Percentiles rank a stretch among this genome's conserved stretches.
These are phyloP conservation scores for Suncus etruscus DNA, from an alignment of 2,113 vertebrate species.

Conservation along the genomic window DNA sequence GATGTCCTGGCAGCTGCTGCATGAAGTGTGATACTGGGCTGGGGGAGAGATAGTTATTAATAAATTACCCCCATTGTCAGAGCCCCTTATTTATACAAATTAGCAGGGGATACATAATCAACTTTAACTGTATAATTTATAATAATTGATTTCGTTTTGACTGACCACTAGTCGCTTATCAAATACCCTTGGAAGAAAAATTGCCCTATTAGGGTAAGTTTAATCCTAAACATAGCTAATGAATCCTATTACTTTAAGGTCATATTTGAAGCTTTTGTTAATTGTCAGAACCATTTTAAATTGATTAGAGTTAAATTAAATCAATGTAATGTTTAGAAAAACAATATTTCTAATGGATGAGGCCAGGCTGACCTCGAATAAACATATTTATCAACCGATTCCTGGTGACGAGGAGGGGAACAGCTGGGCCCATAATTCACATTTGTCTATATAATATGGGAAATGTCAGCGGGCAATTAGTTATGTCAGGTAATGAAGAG, in stretches of 20 bases:
- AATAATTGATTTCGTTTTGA: slow-evolving; percentile 99
- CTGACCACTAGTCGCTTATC: slow-evolving; percentile 93
- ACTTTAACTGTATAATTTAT: slow-evolving; percentile 96
- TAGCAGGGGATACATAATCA: slow-evolving; percentile 95
- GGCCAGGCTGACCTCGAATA: slow-evolving; percentile 91
- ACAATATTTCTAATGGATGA: slow-evolving; percentile 99
- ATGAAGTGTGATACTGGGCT: slow-evolving; percentile 88
- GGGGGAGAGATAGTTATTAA: slow-evolving; percentile 97
- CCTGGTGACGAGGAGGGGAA: slow-evolving; percentile 86
- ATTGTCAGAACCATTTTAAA: slow-evolving; percentile 99
- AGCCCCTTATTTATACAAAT: slow-evolving; percentile 98
- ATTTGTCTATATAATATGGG: slow-evolving; percentile 95
- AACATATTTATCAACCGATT: slow-evolving; percentile 95
- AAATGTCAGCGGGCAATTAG: slow-evolving; percentile 97
- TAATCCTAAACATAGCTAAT: slow-evolving; percentile 99
- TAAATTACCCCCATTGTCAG: slow-evolving; percentile 94
- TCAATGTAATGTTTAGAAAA: slow-evolving; percentile 99
- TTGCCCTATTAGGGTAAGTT: slow-evolving; percentile 99
- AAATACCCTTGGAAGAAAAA: slow-evolving; percentile 95
- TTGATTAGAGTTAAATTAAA: slow-evolving; percentile 99
- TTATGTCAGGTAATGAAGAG: slow-evolving; percentile 93
- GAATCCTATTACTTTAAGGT: slow-evolving; percentile 99
- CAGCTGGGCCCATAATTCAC: slow-evolving; percentile 95
- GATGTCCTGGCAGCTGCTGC: slow-evolving; percentile 91
- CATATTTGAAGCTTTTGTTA: slow-evolving; percentile 98